Percentiles rank a stretch among this genome's conserved stretches.
These are phyloP conservation scores for Nycticebus coucang DNA, from an alignment of 2,113 vertebrate species.

Conservation along the genomic window DNA sequence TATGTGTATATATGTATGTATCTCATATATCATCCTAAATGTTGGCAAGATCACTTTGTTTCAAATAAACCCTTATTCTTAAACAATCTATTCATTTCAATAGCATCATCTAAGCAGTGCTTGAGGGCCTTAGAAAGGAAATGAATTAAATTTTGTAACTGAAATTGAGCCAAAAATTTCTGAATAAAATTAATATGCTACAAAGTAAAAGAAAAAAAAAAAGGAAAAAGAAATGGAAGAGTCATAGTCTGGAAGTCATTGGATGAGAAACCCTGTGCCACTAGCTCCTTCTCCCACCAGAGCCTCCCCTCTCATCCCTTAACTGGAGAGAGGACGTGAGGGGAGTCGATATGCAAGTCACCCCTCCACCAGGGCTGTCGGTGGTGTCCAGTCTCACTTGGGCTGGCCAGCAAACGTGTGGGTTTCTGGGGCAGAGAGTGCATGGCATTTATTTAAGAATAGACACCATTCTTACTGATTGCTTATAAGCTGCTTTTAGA, in stretches of 20 bases:
- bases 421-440: not conserved
- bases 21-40: not conserved
- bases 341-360: not conserved
- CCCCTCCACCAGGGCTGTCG: too few relatives aligned
- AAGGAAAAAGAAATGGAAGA: not conserved
- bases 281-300: not conserved
- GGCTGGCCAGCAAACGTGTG: not conserved
- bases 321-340: not conserved
- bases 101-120: not conserved
- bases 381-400: not conserved
- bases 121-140: not conserved
- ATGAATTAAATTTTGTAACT: not conserved
- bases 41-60: not conserved
- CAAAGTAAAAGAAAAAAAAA: not conserved
- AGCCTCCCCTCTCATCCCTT: not conserved
- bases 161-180: constrained; percentile 7
- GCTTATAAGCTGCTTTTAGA: not conserved
- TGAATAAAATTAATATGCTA: constrained; percentile 28
- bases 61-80: constrained; percentile 8
- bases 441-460: not conserved
- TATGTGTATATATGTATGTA: not conserved
- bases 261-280: not conserved
- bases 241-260: not conserved
- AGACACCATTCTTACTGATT: not conserved
- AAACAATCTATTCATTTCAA: constrained; percentile 32